phyloP scores from a whole-genome alignment of 1,140 invertebrate species.

The Triops cancriformis region DNA sequence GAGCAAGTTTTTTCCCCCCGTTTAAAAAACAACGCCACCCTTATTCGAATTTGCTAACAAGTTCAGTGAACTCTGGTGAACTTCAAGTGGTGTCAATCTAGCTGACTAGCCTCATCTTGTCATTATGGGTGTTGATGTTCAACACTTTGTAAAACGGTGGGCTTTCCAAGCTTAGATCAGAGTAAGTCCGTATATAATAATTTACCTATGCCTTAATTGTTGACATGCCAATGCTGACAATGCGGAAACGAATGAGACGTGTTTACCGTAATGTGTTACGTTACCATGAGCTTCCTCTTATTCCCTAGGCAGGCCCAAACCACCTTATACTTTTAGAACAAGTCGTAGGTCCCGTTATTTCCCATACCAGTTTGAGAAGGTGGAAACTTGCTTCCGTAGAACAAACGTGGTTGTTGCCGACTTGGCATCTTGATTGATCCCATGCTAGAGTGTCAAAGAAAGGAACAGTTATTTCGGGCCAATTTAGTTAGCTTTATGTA shows the following conservation, averaged over 20 bases:
- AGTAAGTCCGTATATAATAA: not conserved
- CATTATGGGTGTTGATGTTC: not conserved
- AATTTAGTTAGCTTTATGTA: too few relatives aligned
- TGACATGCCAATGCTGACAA: not conserved
- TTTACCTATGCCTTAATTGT: not conserved
- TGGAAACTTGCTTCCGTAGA: not conserved
- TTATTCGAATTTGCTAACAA: not conserved
- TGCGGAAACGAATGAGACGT: not conserved
- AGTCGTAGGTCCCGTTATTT: not conserved
- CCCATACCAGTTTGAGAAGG: not conserved
- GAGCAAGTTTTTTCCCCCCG: too few relatives aligned
- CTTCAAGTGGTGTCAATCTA: not conserved
- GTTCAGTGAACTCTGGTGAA: slow-evolving; percentile 7
- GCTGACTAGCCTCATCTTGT: not conserved
- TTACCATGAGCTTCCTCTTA: slow-evolving; percentile 1
- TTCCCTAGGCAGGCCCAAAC: not conserved
- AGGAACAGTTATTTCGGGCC: too few relatives aligned
- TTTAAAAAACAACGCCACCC: not conserved
- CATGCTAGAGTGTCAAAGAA: too few relatives aligned
- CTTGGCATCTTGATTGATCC: too few relatives aligned
- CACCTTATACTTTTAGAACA: not conserved
- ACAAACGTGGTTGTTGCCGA: not conserved
- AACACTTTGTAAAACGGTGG: not conserved
- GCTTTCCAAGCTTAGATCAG: not conserved
- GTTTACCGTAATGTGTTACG: not conserved